phyloP scores from a whole-genome alignment of 2,113 vertebrate genomes.

The Zingel zingel region DNA sequence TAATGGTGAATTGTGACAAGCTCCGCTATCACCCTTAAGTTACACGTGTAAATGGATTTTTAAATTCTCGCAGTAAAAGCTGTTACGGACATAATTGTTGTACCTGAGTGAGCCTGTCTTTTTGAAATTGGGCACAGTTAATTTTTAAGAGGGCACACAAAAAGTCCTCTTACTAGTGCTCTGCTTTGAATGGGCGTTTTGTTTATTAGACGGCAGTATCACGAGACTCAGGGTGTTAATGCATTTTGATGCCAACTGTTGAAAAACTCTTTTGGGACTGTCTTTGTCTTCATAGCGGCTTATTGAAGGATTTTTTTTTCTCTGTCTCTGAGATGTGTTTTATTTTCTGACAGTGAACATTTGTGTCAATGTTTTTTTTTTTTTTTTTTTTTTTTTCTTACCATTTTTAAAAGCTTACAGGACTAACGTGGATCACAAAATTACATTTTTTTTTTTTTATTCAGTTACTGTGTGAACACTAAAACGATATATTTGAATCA shows the following conservation, averaged over 20 bases:
- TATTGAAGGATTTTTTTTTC: neutral
- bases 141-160: neutral
- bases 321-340: neutral
- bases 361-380: neutral
- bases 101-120: neutral
- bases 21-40: neutral
- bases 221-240: neutral
- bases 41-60: neutral
- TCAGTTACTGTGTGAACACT: neutral
- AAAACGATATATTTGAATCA: neutral
- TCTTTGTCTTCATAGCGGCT: neutral
- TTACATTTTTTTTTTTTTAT: too few species aligned
- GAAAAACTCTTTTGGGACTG: neutral
- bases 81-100: neutral
- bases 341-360: neutral
- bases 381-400: neutral
- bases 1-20: constrained; percentile 6
- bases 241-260: constrained; percentile 32
- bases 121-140: neutral
- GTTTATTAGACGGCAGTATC: constrained; percentile 6
- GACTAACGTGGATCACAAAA: neutral
- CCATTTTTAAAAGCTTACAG: neutral
- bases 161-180: neutral
- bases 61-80: neutral
- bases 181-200: constrained; percentile 33